Evolutionary conservation across 2,888 invertebrate species (phyloP), one percentile per base, ranked within the genome.

Genomic region (Tethea ocularis): DNA sequence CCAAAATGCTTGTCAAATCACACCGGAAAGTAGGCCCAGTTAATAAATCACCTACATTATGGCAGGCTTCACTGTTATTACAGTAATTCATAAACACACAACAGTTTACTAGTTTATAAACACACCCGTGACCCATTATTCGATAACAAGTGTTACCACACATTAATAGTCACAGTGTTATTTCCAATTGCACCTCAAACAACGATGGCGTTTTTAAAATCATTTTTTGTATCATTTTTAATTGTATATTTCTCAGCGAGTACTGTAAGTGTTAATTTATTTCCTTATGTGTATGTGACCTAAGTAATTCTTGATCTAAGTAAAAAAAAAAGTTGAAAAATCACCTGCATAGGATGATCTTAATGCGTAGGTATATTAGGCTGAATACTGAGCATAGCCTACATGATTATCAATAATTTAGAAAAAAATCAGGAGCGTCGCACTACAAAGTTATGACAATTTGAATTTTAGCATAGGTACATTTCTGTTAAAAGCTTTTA

Each of bases 171-270:
- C 33, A 13, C 20, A 53, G 24, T 11, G 41, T 20, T 33, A 54
- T 74, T 70, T 61, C 54, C 62, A 69, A 72, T 70, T 60, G 61
- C 51, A 63, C 60, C 33, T 17, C 41, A 57, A 56, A 55, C 53
- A 58, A 57, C 61, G 60, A 75, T 74, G 69, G 66, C 58, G 52
- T 51, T 61, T 57, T 53, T 62, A 56, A 75, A 67, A 59, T 58
- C 53, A 57, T 57, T 69, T 2, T 36, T 66, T 11, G 51, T 72
- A 54, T 17, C 61, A 7, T 29, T 64, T 59, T 51, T 67, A 22
- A 52, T 68, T 53, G 52, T 71, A 61, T 57, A 62, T 54, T 61
- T 69, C 61, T 61, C 64, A 52, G 51, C 55, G 23, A 55, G 56
- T 58, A 63, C 60, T 60, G 73, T 73, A 63, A 73, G 73, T 73